Evolutionary conservation across 1,140 invertebrate genomes (phyloP), one percentile per base, ranked within the genome.

Genomic region (Drosophila littoralis): DNA sequence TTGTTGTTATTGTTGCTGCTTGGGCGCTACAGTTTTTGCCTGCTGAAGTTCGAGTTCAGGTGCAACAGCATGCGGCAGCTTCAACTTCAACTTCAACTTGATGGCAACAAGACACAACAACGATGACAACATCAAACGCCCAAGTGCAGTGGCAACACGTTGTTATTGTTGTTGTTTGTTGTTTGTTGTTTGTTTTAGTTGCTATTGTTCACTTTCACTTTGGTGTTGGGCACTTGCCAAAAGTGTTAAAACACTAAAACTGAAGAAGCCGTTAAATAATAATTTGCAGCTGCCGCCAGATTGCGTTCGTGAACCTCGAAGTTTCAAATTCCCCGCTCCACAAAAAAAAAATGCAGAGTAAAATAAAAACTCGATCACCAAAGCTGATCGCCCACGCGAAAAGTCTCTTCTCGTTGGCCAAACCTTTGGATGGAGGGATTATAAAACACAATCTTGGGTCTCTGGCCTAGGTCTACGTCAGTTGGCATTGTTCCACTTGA

Each of bases 181-280:
- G 13, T 38, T 35, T 35, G 43, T 13, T 58, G 55, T 58, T 58
- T 58, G 55, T 13, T 43, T 58, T 32, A 28, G 38, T 32, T 28
- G 54, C 70, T 73, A 67, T 73, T 73, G 70, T 73, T 85, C 82
- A 85, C 82, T 85, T 86, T 86, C 83, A 83, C 84, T 83, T 88
- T 72, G 67, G 73, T 76, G 79, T 67, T 75, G 75, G 80, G 36
- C 83, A 89, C 83, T 86, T 89, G 80, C 83, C 83, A 81, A 88
- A 88, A 89, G 74, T 77, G 74, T 77, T 77, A 81, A 80, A 46
- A 59, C 61, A 61, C 45, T 51, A 71, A 58, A 60, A 67, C 33
- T 67, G 82, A 81, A 81, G 84, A 89, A 67, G 76, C 54, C 59
- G 83, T 89, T 89, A 90, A 89, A 90, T 89, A 89, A 89, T 83